Base-by-base conservation (phyloP, 2,113 vertebrate species). In the Psophia crepitans region DNA sequence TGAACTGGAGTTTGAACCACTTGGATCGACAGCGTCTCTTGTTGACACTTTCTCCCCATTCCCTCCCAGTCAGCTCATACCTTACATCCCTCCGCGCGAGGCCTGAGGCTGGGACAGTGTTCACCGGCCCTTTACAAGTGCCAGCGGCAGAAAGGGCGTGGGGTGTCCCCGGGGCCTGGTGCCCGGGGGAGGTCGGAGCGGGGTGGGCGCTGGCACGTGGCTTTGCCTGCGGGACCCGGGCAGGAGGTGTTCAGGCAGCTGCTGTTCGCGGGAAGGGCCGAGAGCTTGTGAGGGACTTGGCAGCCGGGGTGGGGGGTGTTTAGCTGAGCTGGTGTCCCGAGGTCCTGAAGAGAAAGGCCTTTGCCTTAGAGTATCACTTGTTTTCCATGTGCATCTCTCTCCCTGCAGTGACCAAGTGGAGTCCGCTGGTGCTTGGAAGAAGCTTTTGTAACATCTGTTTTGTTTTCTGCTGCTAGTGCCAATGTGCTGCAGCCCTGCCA, bases 381-480 rank as follows among this genome's bases (percentile, higher is more conserved):
- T 93, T 96, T 77, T 91, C 89, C 86, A 69, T 76, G 57, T 85
- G 81, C 81, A 57, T 96, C 84, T 95, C 92, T 76, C 87, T 78
- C 95, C 92, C 89, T 41, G 77, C 97, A 88, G 90, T 95, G 97
- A 95, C 91, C 94, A 96, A 97, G 96, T 97, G 92, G 91, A 95
- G 90, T 94, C 82, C 0, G 91, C 91, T 84, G 95, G 95, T 96
- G 91, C 93, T 97, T 94, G 95, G 93, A 96, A 94, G 95, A 96
- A 96, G 97, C 95, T 97, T 97, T 44, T 0, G 95, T 97, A 96
- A 95, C 97, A 96, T 77, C 94, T 78, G 94, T 96, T 95, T 86
- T 91, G 97, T 96, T 91, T 73, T 33, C 92, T 93, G 81, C 96
- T 95, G 94, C 93, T 97, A 89, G 90, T 96, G 95, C 95, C 90